These are phyloP conservation scores for Sebastes vulpes DNA, from an alignment of 2,797 vertebrate species.

Conservation along the genomic window DNA sequence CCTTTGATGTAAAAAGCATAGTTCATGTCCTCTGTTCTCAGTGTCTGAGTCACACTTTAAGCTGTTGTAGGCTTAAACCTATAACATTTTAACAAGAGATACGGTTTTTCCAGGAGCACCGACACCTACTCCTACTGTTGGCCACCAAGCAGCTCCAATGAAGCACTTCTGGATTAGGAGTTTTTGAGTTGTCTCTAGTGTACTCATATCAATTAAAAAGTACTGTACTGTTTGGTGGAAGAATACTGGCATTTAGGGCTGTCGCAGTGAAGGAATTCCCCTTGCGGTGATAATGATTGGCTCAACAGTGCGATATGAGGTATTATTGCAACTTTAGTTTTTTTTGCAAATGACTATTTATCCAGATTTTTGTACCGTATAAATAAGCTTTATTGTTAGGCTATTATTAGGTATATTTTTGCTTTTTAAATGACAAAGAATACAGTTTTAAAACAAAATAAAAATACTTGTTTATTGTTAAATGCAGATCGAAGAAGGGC, in stretches of 20 bases:
- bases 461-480: no score
- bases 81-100: background rate
- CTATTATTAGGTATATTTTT: no score
- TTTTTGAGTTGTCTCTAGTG: background rate
- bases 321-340: no score
- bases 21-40: conserved; percentile 1
- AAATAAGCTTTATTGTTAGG: no score
- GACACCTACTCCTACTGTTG: background rate
- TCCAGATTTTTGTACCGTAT: no score
- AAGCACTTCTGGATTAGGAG: background rate
- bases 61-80: background rate
- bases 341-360: no score
- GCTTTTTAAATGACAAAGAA: no score
- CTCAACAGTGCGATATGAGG: no score
- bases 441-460: no score
- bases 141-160: background rate
- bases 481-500: no score
- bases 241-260: background rate
- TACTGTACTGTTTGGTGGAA: background rate
- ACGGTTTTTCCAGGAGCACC: background rate
- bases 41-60: background rate
- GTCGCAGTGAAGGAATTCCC: no score
- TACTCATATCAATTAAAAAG: background rate
- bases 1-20: conserved; percentile 6
- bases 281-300: no score